Evolutionary conservation across 53 echinoderm and acorn worm species (phyloP).

Genomic region (Apostichopus leukothele): DNA sequence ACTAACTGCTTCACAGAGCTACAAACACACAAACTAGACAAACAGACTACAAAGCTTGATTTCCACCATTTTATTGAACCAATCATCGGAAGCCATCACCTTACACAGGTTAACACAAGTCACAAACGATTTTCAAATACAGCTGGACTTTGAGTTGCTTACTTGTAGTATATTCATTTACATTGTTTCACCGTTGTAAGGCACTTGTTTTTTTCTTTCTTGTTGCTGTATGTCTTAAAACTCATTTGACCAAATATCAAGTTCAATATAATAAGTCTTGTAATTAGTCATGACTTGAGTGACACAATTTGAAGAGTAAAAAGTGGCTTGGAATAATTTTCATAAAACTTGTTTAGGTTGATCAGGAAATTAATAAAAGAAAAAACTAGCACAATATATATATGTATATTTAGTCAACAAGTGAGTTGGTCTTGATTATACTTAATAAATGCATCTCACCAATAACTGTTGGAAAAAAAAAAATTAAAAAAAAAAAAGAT

Average conservation of each 20-base stretch:
- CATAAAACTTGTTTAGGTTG: too few species aligned
- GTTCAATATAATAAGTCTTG: neutral
- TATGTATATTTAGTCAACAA: too few species aligned
- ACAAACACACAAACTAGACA: too few species aligned
- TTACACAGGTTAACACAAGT: neutral
- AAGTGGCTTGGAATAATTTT: neutral
- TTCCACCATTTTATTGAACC: slow-evolving; percentile 23
- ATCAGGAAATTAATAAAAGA: too few species aligned
- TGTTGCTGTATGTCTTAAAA: too few species aligned
- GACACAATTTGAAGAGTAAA: neutral
- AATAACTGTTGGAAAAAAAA: too few species aligned
- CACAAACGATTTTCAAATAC: neutral
- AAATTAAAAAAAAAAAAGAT: too few species aligned
- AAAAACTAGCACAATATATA: too few species aligned
- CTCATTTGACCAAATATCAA: neutral
- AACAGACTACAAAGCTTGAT: neutral
- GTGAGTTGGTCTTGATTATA: too few species aligned
- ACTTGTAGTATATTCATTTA: neutral
- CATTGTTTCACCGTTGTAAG: neutral
- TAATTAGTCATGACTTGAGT: neutral
- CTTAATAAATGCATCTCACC: too few species aligned
- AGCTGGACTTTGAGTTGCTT: neutral
- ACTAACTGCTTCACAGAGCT: too few species aligned
- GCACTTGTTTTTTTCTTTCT: neutral
- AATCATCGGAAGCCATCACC: slow-evolving; percentile 16